Evolutionary conservation across 2,888 invertebrate genomes (phyloP).

Genomic region (Gandaritis pyraliata): DNA sequence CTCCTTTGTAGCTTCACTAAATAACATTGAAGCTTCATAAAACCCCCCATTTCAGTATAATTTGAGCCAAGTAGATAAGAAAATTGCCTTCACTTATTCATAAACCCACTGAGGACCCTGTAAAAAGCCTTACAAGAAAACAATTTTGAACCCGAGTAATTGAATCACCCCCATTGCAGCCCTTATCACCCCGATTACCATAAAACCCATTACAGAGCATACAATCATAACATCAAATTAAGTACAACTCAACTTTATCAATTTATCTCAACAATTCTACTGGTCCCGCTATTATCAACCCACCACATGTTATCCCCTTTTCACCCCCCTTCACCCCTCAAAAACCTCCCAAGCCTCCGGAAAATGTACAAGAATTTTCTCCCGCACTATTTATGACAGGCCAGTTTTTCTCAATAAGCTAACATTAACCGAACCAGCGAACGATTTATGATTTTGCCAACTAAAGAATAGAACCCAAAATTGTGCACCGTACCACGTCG

Average conservation of each 20-base stretch:
- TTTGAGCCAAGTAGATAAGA: conserved; percentile 3
- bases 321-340: conserved; percentile 19
- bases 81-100: not conserved
- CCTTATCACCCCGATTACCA: conserved; percentile 34
- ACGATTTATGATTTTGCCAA: conserved; percentile 45
- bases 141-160: conserved; percentile 18
- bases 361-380: conserved; percentile 59
- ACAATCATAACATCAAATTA: conserved; percentile 39
- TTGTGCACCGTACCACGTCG: conserved; percentile 37
- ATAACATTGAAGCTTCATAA: too few species aligned
- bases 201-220: conserved; percentile 32
- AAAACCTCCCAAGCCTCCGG: conserved; percentile 39
- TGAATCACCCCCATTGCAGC: conserved; percentile 21
- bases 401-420: conserved; percentile 56
- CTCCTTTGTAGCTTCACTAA: too few species aligned
- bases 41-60: not conserved
- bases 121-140: conserved; percentile 18
- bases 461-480: conserved; percentile 48
- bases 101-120: not conserved
- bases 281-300: conserved; percentile 47
- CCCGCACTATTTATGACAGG: conserved; percentile 53
- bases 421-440: conserved; percentile 48
- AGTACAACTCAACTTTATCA: conserved; percentile 57
- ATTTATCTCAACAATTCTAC: conserved; percentile 52
- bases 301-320: conserved; percentile 50